phyloP scores from a whole-genome alignment of 2,888 invertebrate species.

The Frankliniella intonsa region DNA sequence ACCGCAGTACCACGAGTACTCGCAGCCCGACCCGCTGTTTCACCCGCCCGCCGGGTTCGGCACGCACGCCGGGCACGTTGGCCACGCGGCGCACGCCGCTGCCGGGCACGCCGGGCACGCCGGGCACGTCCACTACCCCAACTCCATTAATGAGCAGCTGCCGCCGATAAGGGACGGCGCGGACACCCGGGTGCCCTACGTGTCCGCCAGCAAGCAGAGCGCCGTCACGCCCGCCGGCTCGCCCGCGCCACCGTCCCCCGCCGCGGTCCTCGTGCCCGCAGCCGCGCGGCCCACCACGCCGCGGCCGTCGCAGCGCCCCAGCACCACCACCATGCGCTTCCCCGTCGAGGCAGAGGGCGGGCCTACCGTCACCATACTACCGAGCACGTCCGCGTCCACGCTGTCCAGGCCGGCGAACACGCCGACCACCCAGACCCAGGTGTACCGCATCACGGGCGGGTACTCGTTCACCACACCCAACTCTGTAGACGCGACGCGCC shows the following conservation, averaged over 20 bases:
- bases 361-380: background rate
- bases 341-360: background rate
- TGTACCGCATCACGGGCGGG: constrained; percentile 15
- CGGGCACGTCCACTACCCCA: constrained; percentile 37
- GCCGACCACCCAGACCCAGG: background rate
- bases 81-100: background rate
- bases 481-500: background rate
- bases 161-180: constrained; percentile 43
- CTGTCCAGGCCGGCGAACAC: background rate
- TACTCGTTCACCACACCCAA: background rate
- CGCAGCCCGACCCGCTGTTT: constrained; percentile 36
- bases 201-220: constrained; percentile 35
- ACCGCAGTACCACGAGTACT: constrained; percentile 34
- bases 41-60: constrained; percentile 31
- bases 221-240: background rate
- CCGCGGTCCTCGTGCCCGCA: background rate
- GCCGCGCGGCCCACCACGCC: constrained; percentile 1
- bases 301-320: background rate
- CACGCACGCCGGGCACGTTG: background rate
- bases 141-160: constrained; percentile 45
- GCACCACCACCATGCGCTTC: background rate
- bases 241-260: background rate
- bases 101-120: background rate
- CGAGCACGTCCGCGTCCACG: background rate
- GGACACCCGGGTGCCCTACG: constrained; percentile 41